phyloP scores from a whole-genome alignment of 2,113 vertebrate species.

The Eulemur macaco region DNA sequence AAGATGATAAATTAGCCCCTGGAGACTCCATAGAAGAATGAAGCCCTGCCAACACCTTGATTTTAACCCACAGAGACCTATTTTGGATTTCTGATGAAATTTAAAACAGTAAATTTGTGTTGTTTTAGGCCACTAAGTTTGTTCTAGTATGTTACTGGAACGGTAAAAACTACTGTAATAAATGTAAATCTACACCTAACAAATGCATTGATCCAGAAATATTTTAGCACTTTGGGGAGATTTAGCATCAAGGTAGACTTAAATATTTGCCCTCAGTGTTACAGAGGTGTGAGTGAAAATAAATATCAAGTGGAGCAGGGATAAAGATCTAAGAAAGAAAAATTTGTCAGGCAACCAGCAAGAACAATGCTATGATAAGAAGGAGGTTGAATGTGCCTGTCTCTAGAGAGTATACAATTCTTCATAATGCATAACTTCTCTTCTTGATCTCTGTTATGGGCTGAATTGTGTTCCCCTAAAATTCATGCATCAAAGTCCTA shows the following conservation, averaged over 20 bases:
- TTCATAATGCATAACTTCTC: not conserved
- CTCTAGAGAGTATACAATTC: not conserved
- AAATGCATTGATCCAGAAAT: not conserved
- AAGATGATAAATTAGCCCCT: not conserved
- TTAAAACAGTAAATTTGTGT: not conserved
- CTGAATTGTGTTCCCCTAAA: not conserved
- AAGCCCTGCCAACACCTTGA: not conserved
- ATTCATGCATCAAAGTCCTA: not conserved
- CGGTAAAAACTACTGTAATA: not conserved
- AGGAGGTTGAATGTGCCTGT: not conserved
- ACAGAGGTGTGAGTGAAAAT: not conserved
- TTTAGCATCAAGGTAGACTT: not conserved
- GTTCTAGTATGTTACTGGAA: not conserved
- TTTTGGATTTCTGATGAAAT: not conserved
- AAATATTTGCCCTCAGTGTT: not conserved
- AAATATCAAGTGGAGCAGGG: not conserved
- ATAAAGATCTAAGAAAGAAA: not conserved
- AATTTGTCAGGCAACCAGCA: not conserved
- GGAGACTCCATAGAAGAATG: not conserved
- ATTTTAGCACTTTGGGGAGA: not conserved
- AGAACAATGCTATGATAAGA: not conserved
- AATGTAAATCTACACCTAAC: not conserved
- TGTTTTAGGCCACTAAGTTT: not conserved
- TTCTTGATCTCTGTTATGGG: not conserved
- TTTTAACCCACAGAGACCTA: not conserved